Conservation (phyloP, 1,140 invertebrate genomes). For the Temnothorax longispinosus region DNA sequence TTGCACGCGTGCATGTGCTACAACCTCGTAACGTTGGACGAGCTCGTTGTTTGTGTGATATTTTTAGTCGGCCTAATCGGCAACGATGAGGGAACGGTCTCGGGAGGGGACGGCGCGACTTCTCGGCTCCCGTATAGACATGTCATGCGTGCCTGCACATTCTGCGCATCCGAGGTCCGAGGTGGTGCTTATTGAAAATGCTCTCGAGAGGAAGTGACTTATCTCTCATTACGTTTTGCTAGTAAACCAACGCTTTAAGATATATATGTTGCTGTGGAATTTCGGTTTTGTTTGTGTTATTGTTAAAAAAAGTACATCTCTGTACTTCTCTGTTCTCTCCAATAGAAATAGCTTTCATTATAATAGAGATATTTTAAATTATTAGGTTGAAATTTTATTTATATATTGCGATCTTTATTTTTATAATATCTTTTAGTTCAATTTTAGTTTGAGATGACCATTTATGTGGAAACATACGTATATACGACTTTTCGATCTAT, state of each 20-base stretch:
- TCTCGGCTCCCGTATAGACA: neutral
- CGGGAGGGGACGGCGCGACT: neutral
- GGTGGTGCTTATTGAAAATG: conserved; percentile 16
- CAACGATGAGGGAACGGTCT: conserved; percentile 37
- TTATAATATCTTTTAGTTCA: neutral
- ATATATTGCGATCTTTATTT: neutral
- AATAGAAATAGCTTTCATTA: neutral
- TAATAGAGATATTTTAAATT: neutral
- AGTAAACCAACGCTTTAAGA: neutral
- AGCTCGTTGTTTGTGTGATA: conserved; percentile 51
- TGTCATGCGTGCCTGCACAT: conserved; percentile 34
- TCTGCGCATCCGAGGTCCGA: neutral
- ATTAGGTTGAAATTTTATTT: conserved; percentile 1
- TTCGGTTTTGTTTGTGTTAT: neutral
- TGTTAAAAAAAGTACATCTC: neutral
- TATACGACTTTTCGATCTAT: neutral
- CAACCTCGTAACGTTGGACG: neutral
- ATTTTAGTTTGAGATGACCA: neutral
- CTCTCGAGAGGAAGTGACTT: conserved; percentile 6
- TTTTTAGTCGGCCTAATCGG: conserved; percentile 66
- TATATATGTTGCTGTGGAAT: neutral
- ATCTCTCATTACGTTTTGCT: neutral
- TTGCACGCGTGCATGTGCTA: neutral
- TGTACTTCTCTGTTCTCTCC: neutral
- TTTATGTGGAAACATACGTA: neutral